Evolutionary conservation across 2,888 invertebrate genomes (phyloP).

Genomic region (Ischnura elegans): DNA sequence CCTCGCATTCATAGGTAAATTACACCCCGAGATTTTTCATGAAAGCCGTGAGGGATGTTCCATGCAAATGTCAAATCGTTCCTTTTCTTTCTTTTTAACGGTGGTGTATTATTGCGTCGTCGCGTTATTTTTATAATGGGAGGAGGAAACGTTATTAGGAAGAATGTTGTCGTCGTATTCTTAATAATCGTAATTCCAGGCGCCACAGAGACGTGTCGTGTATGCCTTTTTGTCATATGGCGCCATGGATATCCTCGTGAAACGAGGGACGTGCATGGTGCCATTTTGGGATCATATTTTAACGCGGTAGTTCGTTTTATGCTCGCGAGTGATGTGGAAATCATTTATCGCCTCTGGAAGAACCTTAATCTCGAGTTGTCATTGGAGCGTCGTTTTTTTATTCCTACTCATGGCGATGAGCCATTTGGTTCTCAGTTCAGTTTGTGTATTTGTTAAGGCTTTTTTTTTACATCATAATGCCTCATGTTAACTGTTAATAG

Average conservation of each 20-base stretch:
- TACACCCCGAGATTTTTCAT: conserved; percentile 43
- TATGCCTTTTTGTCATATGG: not conserved
- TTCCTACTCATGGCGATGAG: not conserved
- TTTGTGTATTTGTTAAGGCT: no score
- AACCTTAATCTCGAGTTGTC: not conserved
- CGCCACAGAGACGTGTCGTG: not conserved
- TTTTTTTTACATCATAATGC: no score
- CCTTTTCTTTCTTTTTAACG: conserved; percentile 28
- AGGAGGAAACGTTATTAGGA: conserved; percentile 11
- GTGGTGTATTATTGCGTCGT: conserved; percentile 5
- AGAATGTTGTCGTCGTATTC: conserved; percentile 30
- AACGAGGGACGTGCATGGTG: not conserved
- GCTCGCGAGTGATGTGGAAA: conserved; percentile 4
- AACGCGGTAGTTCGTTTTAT: conserved; percentile 5
- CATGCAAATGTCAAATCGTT: conserved; percentile 55
- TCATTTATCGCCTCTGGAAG: conserved; percentile 16
- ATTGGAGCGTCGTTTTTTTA: not conserved
- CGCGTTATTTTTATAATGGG: conserved; percentile 50
- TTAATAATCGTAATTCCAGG: conserved; percentile 21
- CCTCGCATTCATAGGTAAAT: conserved; percentile 43
- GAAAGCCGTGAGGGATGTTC: conserved; percentile 43
- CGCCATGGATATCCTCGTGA: not conserved
- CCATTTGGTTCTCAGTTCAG: not conserved
- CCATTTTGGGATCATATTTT: conserved; percentile 23
- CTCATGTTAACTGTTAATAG: no score